Conservation (phyloP, 2,888 invertebrate genomes). For the Dryocosmus kuriphilus region DNA sequence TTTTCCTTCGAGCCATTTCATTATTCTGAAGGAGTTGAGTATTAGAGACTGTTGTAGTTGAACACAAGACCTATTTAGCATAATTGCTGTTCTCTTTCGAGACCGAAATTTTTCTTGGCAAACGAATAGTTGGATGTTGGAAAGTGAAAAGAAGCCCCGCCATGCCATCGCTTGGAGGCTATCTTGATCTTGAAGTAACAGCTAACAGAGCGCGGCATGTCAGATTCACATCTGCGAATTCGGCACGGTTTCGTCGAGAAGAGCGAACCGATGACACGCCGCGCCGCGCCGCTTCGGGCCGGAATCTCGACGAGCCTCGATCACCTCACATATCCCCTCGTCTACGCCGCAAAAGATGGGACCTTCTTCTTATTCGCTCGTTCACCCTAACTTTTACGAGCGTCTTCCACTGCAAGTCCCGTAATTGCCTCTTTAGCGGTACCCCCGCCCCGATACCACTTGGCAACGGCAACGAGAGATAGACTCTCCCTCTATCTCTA, state of each 20-base stretch:
- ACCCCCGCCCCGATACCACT: constrained; percentile 59
- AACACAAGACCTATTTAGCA: not conserved
- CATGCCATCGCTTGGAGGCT: constrained; percentile 42
- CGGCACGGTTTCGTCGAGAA: constrained; percentile 64
- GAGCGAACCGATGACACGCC: constrained; percentile 73
- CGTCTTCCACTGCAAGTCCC: constrained; percentile 68
- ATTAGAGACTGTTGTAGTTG: not conserved
- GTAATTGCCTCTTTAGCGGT: constrained; percentile 76
- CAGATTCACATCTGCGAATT: constrained; percentile 63
- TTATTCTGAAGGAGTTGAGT: not conserved
- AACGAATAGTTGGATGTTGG: not conserved
- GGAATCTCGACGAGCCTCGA: constrained; percentile 62
- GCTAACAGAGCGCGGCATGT: constrained; percentile 44
- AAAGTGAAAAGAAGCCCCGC: not conserved
- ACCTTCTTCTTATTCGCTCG: constrained; percentile 52
- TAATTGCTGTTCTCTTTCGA: not conserved
- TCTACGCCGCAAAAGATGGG: constrained; percentile 39
- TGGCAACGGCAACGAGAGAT: constrained; percentile 21
- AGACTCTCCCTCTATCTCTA: constrained; percentile 9
- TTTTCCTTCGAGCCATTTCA: not conserved
- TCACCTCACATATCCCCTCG: constrained; percentile 46
- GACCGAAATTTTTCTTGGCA: constrained; percentile 30
- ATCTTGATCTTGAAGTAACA: constrained; percentile 55
- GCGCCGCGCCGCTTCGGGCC: constrained; percentile 70
- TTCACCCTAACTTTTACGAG: constrained; percentile 71